phyloP scores from a whole-genome alignment of 2,113 vertebrate genomes.

The Hipposideros armiger region DNA sequence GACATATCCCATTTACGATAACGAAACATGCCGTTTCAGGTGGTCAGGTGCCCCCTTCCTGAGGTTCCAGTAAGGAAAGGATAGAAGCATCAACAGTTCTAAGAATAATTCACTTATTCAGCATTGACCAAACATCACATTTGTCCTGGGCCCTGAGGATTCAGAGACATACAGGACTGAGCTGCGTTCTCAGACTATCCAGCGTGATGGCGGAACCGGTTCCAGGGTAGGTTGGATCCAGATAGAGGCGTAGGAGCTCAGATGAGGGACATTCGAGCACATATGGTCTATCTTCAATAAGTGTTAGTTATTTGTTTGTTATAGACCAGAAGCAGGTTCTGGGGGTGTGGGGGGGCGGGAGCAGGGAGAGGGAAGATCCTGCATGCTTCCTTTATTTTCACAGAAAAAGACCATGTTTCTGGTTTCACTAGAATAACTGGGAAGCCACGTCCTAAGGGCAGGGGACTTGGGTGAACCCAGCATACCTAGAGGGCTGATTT shows the following conservation, averaged over 20 bases:
- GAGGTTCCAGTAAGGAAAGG: neutral
- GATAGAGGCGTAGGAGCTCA: neutral
- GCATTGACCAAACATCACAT: neutral
- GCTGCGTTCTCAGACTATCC: neutral
- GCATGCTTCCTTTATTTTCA: neutral
- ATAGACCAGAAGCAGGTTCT: neutral
- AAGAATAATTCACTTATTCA: neutral
- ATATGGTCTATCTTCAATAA: neutral
- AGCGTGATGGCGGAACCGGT: neutral
- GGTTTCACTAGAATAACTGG: neutral
- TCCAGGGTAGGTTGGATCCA: neutral
- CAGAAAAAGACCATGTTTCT: neutral
- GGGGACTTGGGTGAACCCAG: neutral
- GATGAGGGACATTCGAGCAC: neutral
- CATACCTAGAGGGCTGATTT: neutral
- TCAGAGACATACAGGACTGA: neutral
- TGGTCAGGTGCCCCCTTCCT: neutral
- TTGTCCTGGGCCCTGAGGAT: neutral
- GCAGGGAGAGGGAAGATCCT: neutral
- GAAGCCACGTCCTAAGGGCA: no score
- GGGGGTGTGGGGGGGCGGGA: neutral
- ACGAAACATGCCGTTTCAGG: rapidly evolving
- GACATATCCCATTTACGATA: neutral
- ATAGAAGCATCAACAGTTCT: neutral
- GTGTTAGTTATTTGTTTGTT: neutral